Percentiles rank a stretch among this genome's conserved stretches.
phyloP scores from a whole-genome alignment of 2,888 invertebrate species.

The Coenonympha arcania region DNA sequence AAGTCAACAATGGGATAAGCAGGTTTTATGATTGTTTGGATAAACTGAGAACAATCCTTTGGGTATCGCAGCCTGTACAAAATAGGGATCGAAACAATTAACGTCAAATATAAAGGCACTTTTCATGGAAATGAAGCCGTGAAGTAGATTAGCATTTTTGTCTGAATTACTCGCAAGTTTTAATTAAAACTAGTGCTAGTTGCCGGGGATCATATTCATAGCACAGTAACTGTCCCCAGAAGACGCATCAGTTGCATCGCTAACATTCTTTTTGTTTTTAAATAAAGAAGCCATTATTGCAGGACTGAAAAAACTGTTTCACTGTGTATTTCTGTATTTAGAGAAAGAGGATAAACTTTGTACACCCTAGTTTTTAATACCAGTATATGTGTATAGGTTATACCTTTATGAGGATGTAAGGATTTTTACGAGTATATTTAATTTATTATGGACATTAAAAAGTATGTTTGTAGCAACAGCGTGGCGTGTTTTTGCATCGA shows the following conservation, averaged over 20 bases:
- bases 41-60: neutral
- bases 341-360: too few relatives aligned
- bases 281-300: neutral
- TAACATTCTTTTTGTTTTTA: constrained; percentile 30
- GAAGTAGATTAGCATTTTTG: constrained; percentile 35
- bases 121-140: neutral
- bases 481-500: too few relatives aligned
- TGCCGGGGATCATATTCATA: constrained; percentile 51
- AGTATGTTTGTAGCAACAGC: too few relatives aligned
- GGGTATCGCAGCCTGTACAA: neutral
- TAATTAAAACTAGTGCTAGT: constrained; percentile 54
- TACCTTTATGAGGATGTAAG: too few relatives aligned
- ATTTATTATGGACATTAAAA: too few relatives aligned
- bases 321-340: too few relatives aligned
- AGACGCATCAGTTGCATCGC: constrained; percentile 43
- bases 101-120: neutral
- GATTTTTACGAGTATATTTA: too few relatives aligned
- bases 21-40: too few relatives aligned
- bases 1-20: too few relatives aligned
- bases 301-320: neutral
- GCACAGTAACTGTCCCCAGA: constrained; percentile 46
- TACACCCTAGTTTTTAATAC: too few relatives aligned
- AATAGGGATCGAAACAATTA: neutral
- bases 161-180: constrained; percentile 45
- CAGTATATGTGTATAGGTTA: too few relatives aligned